These are phyloP conservation scores for Brenthis ino DNA, from an alignment of 2,888 invertebrate species.

Conservation along the genomic window DNA sequence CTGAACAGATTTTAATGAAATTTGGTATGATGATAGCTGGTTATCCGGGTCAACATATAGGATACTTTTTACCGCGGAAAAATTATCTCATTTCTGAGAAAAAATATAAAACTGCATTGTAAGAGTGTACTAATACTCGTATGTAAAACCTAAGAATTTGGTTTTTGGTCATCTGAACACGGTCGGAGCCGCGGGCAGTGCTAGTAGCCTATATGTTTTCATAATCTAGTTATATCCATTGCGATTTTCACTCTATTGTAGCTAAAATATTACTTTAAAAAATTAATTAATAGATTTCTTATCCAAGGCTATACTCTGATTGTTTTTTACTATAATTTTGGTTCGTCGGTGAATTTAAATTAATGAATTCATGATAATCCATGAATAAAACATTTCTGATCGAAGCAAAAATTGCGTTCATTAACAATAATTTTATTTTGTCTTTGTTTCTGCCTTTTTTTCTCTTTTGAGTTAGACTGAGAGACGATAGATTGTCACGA, in stretches of 20 bases:
- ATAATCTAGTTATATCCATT: too few species aligned
- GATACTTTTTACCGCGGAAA: too few species aligned
- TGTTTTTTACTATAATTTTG: constrained; percentile 16
- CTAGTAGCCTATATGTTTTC: too few species aligned
- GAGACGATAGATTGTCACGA: not conserved
- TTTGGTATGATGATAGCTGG: too few species aligned
- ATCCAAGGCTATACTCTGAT: constrained; percentile 16
- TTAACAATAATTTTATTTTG: constrained; percentile 15
- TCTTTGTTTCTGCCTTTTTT: not conserved
- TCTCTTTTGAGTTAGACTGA: not conserved
- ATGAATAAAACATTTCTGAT: constrained; percentile 28
- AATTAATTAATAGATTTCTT: constrained; percentile 20
- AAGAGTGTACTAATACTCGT: too few species aligned
- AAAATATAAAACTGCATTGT: too few species aligned
- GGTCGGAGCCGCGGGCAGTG: too few species aligned
- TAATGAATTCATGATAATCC: constrained; percentile 26
- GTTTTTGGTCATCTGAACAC: too few species aligned
- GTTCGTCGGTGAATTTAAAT: constrained; percentile 25
- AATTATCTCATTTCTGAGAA: too few species aligned
- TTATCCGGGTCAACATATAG: too few species aligned
- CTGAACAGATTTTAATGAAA: too few species aligned
- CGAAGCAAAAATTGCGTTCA: constrained; percentile 13
- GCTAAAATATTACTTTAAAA: not conserved
- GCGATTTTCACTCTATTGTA: not conserved
- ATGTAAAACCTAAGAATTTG: too few species aligned